Percentiles rank a stretch among this genome's conserved stretches.
phyloP scores from a whole-genome alignment of 2,888 invertebrate genomes.

The Sisyra terminalis region DNA sequence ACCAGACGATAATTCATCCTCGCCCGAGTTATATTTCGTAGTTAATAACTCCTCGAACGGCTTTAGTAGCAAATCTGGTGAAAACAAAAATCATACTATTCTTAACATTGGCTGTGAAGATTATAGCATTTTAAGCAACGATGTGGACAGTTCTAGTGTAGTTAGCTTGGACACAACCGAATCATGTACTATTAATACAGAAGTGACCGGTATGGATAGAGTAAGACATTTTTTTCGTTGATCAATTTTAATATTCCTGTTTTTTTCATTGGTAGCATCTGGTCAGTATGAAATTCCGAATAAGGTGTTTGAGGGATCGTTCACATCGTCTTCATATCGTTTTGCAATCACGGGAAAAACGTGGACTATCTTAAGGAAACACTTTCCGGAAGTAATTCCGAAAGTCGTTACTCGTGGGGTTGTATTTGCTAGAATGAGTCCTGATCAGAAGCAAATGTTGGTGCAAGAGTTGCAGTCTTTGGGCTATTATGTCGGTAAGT shows the following conservation, averaged over 20 bases:
- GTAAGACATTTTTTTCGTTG: too few relatives aligned
- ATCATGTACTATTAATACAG: conserved; percentile 26
- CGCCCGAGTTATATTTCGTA: conserved; percentile 5
- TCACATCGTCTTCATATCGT: conserved; percentile 11
- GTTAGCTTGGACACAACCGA: conserved; percentile 45
- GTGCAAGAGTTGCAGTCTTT: conserved; percentile 71
- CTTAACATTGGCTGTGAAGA: conserved; percentile 4
- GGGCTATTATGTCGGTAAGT: conserved; percentile 77
- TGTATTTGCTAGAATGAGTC: conserved; percentile 88
- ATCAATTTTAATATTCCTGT: too few relatives aligned
- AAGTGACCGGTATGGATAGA: conserved; percentile 1
- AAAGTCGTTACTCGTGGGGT: conserved; percentile 58
- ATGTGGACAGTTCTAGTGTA: conserved; percentile 35
- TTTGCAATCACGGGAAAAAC: conserved; percentile 38
- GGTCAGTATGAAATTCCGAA: too few relatives aligned
- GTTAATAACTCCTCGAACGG: background rate
- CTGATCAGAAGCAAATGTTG: conserved; percentile 86
- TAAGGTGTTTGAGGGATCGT: too few relatives aligned
- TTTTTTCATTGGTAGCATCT: too few relatives aligned
- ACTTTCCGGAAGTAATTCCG: conserved; percentile 49
- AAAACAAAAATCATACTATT: background rate
- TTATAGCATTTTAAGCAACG: conserved; percentile 10
- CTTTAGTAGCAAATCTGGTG: background rate
- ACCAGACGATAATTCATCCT: background rate
- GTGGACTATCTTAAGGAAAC: conserved; percentile 52